Conservation (phyloP, 2,113 vertebrate genomes). For the Mustela lutreola region DNA sequence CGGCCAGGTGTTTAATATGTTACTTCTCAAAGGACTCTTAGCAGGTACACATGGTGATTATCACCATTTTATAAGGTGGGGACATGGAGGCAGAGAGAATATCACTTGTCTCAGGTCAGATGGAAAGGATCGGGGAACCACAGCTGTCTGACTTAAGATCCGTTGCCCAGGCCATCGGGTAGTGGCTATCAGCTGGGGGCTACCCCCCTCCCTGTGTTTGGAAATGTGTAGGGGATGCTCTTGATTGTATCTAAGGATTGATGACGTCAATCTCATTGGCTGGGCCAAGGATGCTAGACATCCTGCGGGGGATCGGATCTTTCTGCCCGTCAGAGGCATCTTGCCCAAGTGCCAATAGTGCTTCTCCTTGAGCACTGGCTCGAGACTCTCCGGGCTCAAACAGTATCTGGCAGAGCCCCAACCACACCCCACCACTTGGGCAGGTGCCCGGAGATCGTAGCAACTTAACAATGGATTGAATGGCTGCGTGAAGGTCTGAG, state of each 20-base stretch:
- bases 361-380: not conserved
- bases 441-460: not conserved
- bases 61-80: not conserved
- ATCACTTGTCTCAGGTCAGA: not conserved
- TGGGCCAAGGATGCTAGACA: not conserved
- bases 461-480: not conserved
- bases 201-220: not conserved
- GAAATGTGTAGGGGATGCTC: not conserved
- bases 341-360: accelerated
- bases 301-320: not conserved
- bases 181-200: not conserved
- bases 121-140: not conserved
- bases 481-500: not conserved
- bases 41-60: too few species aligned
- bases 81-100: not conserved
- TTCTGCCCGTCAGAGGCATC: not conserved
- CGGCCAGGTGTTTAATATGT: not conserved
- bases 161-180: not conserved
- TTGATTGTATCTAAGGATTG: not conserved
- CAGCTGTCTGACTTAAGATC: not conserved
- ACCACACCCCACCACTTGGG: not conserved
- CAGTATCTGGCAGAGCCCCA: not conserved
- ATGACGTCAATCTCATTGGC: not conserved
- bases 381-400: not conserved
- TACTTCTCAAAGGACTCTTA: not conserved